A percentile compares a stretch with the other conserved stretches of the same genome.
These are phyloP conservation scores for Clarias batrachus DNA, from an alignment of 2,113 vertebrate genomes.

Conservation along the genomic window DNA sequence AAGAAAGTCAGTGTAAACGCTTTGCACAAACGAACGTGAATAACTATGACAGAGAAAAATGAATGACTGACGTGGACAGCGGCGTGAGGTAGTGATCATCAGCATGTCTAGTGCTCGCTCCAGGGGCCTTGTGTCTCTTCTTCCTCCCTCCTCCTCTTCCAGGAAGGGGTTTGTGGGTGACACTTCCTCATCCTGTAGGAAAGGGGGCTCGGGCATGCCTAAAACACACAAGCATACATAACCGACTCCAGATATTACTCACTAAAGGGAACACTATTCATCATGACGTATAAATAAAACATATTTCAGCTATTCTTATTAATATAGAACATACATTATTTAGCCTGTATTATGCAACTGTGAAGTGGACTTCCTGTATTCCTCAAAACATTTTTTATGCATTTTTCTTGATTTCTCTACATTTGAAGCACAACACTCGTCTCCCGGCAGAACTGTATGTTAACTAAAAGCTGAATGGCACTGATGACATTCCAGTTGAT, in stretches of 20 bases:
- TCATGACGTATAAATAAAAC: not conserved
- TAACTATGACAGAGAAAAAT: not conserved
- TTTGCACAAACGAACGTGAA: not conserved
- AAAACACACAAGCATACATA: not conserved
- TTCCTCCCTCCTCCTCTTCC: slow-evolving; percentile 87
- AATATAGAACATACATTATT: not conserved
- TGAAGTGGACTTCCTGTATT: not conserved
- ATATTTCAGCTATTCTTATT: not conserved
- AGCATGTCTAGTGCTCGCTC: slow-evolving; percentile 91
- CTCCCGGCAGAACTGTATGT: not conserved
- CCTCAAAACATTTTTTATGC: not conserved
- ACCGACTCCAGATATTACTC: not conserved
- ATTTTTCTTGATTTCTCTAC: too few species aligned
- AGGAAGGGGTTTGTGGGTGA: slow-evolving; percentile 94
- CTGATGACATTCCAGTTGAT: not conserved
- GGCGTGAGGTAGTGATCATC: slow-evolving; percentile 91
- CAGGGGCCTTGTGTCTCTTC: slow-evolving; percentile 82
- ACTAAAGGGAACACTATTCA: not conserved
- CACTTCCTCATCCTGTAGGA: slow-evolving; percentile 88
- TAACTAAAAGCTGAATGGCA: not conserved
- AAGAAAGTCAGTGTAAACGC: not conserved
- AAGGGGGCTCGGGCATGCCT: slow-evolving; percentile 89
- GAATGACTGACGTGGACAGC: slow-evolving; percentile 71
- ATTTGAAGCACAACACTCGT: not conserved
- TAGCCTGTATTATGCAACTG: not conserved